Percentiles rank a stretch among this genome's conserved stretches.
These are phyloP conservation scores for Rhinopomastus cyanomelas DNA, from an alignment of 2,113 vertebrate species.

Conservation along the genomic window DNA sequence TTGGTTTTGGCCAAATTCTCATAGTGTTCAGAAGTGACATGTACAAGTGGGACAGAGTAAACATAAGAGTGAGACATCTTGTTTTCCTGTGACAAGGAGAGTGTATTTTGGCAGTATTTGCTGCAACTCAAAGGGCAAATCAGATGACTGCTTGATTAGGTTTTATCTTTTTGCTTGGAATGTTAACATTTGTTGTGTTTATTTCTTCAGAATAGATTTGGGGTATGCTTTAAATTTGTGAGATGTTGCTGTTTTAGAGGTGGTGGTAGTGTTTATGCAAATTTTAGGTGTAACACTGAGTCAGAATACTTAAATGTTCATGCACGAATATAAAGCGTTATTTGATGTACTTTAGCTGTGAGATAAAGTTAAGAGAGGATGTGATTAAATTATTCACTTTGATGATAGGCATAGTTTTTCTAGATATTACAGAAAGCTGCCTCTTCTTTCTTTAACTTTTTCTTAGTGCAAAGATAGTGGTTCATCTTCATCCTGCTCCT, in stretches of 20 bases:
- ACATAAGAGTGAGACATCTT: slow-evolving; percentile 30
- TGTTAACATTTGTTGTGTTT: neutral
- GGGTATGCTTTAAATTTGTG: neutral
- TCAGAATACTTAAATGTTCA: neutral
- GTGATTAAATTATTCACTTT: neutral
- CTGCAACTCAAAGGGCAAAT: neutral
- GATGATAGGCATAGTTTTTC: neutral
- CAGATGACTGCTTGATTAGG: neutral
- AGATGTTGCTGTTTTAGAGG: neutral
- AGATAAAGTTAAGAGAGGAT: neutral
- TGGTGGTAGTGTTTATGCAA: neutral
- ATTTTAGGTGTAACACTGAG: neutral
- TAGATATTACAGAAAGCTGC: neutral
- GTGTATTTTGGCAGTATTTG: slow-evolving; percentile 35
- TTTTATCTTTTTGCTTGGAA: neutral
- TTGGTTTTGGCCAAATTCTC: slow-evolving; percentile 66
- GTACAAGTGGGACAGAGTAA: slow-evolving; percentile 25
- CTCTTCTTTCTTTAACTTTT: neutral
- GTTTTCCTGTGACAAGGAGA: slow-evolving; percentile 40
- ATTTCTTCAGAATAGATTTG: neutral
- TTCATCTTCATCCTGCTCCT: slow-evolving; percentile 86
- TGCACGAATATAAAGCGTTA: neutral
- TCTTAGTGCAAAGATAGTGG: slow-evolving; percentile 93
- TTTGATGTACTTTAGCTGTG: neutral
- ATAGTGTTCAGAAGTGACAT: neutral